Evolutionary conservation across 2,888 invertebrate genomes (phyloP), one percentile per base, ranked within the genome.

Genomic region (Dynastes hyllus): DNA sequence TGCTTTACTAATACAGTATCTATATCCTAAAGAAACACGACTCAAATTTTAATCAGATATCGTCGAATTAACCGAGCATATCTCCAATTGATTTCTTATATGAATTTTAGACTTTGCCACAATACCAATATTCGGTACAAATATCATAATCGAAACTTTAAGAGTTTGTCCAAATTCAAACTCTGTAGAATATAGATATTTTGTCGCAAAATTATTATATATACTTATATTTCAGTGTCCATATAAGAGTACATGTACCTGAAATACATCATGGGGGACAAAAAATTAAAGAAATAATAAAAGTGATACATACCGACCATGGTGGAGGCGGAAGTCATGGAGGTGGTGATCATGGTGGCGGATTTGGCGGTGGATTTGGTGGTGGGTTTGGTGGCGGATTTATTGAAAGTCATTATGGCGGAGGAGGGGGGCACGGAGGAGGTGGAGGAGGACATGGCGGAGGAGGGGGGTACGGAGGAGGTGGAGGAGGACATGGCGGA

Each of bases 171-270:
- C 32, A 5, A 37, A 5, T 37, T 37, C 5, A 37, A 37, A 37
- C 32, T 32, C 32, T 37, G 32, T 37, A 37, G 5, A 37, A 37
- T 37, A 37, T 37, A 37, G 32, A 37, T 37, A 37, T 37, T 37
- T 11, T 45, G 22, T 9, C 40, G n/a, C 13, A 32, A 86, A 40
- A 53, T n/a, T n/a, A 22, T 50, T 9, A 37, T 37, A 16, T 37
- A 37, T 13, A 11, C 6, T 8, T 1, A 58, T 84, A 86, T 91
- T 90, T 27, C 89, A 92, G 92, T 85, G 91, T 92, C 76, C 92
- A 92, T 84, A 92, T 92, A 84, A 89, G 91, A 81, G 90, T 92
- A 37, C 91, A 91, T 83, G 88, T 92, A 85, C 91, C 91, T 82
- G 91, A 91, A 83, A 85, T 88, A 77, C 90, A 90, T 82, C 90